Base-by-base conservation (phyloP, 2,113 vertebrate genomes). In the Trematocara zebra region DNA sequence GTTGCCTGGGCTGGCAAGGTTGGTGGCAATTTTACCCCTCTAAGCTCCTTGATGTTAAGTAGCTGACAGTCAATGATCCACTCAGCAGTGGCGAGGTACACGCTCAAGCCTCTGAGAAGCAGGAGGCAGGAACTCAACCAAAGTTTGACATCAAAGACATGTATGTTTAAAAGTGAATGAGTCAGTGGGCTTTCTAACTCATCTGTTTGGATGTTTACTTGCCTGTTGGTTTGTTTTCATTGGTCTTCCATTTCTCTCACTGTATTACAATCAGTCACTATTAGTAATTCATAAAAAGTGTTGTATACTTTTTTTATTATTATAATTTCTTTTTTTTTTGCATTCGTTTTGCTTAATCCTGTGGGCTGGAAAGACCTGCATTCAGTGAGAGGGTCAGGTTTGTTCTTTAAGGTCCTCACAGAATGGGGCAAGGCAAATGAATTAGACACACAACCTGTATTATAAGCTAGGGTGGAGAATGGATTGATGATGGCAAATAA, bases 51-150 rank as follows among this genome's bases (percentile, higher is more conserved):
- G 85, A 91, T 88, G 81, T 80, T 91, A 84, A 83, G 84, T 84
- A 81, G 83, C 86, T 90, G 84, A 89, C 85, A 88, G 83, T 78
- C 88, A 93, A 85, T 93, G 87, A 90, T 90, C 87, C 59, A 83
- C 89, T 92, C 88, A 88, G 88, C 80, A 57, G 85, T 54, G 26
- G 78, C 37, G 67, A 81, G 37, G 28, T 51, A 56, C 90, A 88
- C 23, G 52, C 72, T 90, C 47, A 35, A 87, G 67, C 56, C 67
- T 85, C 80, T 86, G 31, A 92, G 88, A 78, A 18, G 54, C 76
- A 78, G 84, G 67, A 84, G 40, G 83, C 51, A 57, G 61, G 18
- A 83, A 85, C 35, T 81, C 85, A 87, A 59, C 8, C 53, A 12
- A 74, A 84, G 76, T 86, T 87, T 85, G 69, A 88, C 67, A 52